Percentiles rank a stretch among this genome's conserved stretches.
Conservation (phyloP, 23 tunicate species). For the Trididemnum clinides region DNA sequence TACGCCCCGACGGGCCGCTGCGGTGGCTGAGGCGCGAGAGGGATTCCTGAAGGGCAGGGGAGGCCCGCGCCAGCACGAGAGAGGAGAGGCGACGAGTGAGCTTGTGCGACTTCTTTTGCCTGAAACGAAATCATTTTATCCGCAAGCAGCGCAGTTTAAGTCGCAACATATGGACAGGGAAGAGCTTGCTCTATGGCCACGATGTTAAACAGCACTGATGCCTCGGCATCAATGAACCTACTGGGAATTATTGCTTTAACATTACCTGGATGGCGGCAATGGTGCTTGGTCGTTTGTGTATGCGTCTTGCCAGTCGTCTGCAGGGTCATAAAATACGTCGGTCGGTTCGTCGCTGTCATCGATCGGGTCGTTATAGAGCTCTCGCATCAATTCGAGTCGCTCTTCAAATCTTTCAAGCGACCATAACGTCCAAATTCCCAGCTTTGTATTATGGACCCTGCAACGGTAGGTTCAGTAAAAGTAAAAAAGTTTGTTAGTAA, state of each 20-base stretch:
- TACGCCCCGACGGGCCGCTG: not conserved
- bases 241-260: too few species aligned
- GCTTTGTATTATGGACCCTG: conserved; percentile 71
- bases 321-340: conserved; percentile 68
- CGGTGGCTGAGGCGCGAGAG: conserved; percentile 31
- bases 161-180: too few species aligned
- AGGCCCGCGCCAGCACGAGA: conserved; percentile 67
- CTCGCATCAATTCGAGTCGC: conserved; percentile 73
- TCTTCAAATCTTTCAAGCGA: conserved; percentile 70
- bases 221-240: too few species aligned
- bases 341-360: conserved; percentile 23
- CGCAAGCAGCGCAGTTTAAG: too few species aligned
- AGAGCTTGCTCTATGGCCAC: too few species aligned
- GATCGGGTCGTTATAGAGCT: conserved; percentile 30
- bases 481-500: too few species aligned
- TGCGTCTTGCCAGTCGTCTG: conserved; percentile 73
- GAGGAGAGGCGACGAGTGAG: conserved; percentile 72
- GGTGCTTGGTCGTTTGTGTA: not conserved
- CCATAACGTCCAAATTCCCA: conserved; percentile 85
- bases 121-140: not conserved
- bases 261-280: not conserved
- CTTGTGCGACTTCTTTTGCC: conserved; percentile 22
- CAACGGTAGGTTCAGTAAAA: not conserved
- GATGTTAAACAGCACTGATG: too few species aligned
- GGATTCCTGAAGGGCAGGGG: conserved; percentile 77